Evolutionary conservation across 2,797 vertebrate species (phyloP), one percentile per base, ranked within the genome.

Genomic region (Anolis apletophallus): DNA sequence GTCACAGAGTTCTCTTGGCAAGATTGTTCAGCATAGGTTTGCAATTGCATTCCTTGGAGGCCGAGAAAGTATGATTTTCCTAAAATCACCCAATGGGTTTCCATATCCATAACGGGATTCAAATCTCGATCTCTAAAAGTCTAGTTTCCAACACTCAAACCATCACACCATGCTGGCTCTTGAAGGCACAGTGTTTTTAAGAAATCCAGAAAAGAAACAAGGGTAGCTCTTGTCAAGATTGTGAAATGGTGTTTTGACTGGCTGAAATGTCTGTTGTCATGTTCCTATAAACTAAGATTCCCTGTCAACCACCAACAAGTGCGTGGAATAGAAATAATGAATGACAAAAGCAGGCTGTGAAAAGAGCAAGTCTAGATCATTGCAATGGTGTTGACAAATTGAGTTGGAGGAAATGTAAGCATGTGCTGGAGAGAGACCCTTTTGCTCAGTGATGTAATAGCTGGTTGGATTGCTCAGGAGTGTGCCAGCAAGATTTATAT

Each of bases 401-500:
- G 90, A 46, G 36, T 11, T 81, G 76, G 46, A 75, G 36, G 64
- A 73, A 77, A 40, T 16, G 81, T 5, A 67, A 69, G n/a, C 46
- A 59, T 79, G 19, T 3, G 0, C 14, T n/a, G 80, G 64, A 40
- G 67, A 81, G 21, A 23, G 0, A 64, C 68, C 26, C 57, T 80
- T 29, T 57, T 72, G 40, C 1, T 0, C 14, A 88, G 14, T 26
- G 5, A 54, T 32, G 72, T 23, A 0, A 0, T 8, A 68, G 40
- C 54, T 21, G 54, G 16, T 61, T 64, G 54, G 72, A n/a, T 0
- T 0, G 40, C 88, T 80, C 77, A 50, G 57, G 75, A 0, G 8
- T 32, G 74, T 73, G 50, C 11, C 64, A 34, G 85, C 69, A 40
- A 88, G 85, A 78, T 90, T 96, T 95, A 95, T 92, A 97, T 96